A percentile compares a stretch with the other conserved stretches of the same genome.
Conservation (phyloP, 1,140 invertebrate species). For the Pararge aegeria region DNA sequence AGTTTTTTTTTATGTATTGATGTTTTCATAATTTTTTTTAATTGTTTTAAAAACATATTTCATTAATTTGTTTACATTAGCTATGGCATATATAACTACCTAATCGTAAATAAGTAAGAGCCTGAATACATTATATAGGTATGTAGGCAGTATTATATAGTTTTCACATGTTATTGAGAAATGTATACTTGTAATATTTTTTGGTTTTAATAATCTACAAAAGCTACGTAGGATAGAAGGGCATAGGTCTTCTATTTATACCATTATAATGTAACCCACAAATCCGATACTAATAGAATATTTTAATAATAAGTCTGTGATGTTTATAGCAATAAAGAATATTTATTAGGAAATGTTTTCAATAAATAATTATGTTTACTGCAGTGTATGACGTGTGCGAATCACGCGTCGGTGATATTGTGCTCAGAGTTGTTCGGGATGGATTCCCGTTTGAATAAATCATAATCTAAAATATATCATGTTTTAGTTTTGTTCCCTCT, state of each 20-base stretch:
- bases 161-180: too few relatives aligned
- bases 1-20: too few relatives aligned
- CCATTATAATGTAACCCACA: slow-evolving; percentile 1
- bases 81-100: too few relatives aligned
- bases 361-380: slow-evolving; percentile 38
- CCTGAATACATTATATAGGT: too few relatives aligned
- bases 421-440: slow-evolving; percentile 60
- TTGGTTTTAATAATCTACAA: too few relatives aligned
- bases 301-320: slow-evolving; percentile 58
- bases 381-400: slow-evolving; percentile 42
- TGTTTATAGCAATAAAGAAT: slow-evolving; percentile 54
- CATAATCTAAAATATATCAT: slow-evolving; percentile 26
- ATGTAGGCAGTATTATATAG: too few relatives aligned
- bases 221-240: too few relatives aligned
- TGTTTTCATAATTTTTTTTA: too few relatives aligned
- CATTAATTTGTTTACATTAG: too few relatives aligned
- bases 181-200: too few relatives aligned
- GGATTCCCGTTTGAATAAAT: slow-evolving; percentile 44
- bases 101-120: too few relatives aligned
- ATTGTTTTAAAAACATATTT: too few relatives aligned
- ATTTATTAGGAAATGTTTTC: slow-evolving; percentile 53
- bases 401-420: slow-evolving; percentile 59
- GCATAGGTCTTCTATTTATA: not conserved
- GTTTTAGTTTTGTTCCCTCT: slow-evolving; percentile 11
- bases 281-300: slow-evolving; percentile 39